These are phyloP conservation scores for Catharus ustulatus DNA, from an alignment of 2,797 vertebrate species.

Conservation along the genomic window DNA sequence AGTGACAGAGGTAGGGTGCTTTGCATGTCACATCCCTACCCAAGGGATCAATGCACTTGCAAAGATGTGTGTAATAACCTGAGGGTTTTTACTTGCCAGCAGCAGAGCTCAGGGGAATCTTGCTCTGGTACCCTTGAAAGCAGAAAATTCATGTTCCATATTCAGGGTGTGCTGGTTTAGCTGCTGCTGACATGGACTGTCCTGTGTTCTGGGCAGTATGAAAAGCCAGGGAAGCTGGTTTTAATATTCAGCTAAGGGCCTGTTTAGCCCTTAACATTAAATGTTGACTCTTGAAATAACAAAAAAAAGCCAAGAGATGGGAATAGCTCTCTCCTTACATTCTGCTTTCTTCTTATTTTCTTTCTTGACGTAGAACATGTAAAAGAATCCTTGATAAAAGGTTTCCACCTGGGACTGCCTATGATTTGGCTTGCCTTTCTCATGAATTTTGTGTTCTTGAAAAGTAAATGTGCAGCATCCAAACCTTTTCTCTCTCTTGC, in stretches of 20 bases:
- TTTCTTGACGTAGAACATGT: neutral
- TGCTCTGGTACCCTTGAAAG: neutral
- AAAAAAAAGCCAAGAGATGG: too few species aligned
- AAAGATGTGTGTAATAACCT: neutral
- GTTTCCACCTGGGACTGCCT: neutral
- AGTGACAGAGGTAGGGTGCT: slow-evolving; percentile 88
- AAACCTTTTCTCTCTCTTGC: neutral
- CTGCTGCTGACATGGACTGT: neutral
- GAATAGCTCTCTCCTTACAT: neutral
- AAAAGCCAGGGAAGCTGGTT: neutral
- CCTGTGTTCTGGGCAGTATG: neutral
- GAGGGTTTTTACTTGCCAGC: neutral
- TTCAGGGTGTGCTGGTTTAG: neutral
- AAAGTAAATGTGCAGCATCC: neutral
- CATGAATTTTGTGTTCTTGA: neutral
- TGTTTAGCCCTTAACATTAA: neutral
- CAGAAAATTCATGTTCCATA: accelerated
- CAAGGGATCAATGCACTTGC: neutral
- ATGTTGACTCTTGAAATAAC: neutral
- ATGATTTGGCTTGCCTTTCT: neutral
- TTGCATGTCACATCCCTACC: neutral
- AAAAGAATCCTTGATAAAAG: neutral
- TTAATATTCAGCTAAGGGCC: neutral
- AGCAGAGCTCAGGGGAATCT: neutral
- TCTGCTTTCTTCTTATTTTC: neutral